Base-by-base conservation (phyloP, 2,888 invertebrate species). In the Pharmacophagus antenor region DNA sequence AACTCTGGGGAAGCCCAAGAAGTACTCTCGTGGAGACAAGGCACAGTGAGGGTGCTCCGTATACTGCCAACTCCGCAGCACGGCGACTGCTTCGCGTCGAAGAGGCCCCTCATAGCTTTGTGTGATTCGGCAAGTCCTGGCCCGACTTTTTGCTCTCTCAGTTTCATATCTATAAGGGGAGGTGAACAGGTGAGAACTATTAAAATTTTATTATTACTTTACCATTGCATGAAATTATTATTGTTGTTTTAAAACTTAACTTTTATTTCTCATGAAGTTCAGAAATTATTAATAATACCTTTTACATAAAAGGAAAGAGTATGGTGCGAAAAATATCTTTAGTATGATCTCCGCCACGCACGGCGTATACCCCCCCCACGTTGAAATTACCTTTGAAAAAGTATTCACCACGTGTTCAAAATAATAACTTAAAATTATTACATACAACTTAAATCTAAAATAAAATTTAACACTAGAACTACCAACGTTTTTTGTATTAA, bases 1-100 rank as follows among this genome's bases (percentile, higher is more conserved):
- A 95, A 96, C 8, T 95, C 94, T 70, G 98, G 99, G 21, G 98
- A 99, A 80, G 99, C 98, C 1, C 95, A 96, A 63, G 99, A 99
- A 85, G 96, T 99, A 23, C 85, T 99, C 62, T 98, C 98, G 2
- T 97, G 98, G 95, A 93, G 98, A 55, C 98, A 98, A 84, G 98
- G 98, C 56, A 94, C 95, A 65, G 96, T 98, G 52, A 79, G 95
- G 93, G 97, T 70, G 58, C 92, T 98, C 66, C 94, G 96, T 80
- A 92, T 99, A 70, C 92, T 99, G 76, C 97, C 98, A 8, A 94
- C 94, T 60, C 98, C 98, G 65, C 91, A 92, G 70, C 86, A 88
- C 69, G 92, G 92, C 70, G 98, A 98, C 89, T 90, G 92, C 61
- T 98, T 94, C 80, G 92, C 93, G 53, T 92, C 93, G 66, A 96